Conservation (phyloP, 2,113 vertebrate species). For the Bettongia penicillata region DNA sequence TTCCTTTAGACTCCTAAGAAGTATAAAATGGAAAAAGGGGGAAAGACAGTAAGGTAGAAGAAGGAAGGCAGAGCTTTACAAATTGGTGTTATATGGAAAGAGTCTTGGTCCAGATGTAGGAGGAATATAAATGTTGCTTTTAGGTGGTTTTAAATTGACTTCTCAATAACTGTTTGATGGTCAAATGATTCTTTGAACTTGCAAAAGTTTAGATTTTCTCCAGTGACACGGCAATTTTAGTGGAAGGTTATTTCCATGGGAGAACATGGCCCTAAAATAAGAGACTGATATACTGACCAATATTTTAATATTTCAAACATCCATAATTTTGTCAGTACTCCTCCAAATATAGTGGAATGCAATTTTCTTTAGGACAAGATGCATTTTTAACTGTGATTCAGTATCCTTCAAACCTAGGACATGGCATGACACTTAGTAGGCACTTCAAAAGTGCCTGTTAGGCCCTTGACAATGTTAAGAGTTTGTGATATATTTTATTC, state of each 20-base stretch:
- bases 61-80: constrained; percentile 5
- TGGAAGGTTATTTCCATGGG: neutral
- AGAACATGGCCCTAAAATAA: neutral
- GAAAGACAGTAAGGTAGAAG: neutral
- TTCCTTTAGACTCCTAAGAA: neutral
- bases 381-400: neutral
- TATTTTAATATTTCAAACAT: neutral
- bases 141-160: neutral
- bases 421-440: neutral
- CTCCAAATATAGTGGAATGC: neutral
- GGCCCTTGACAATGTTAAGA: neutral
- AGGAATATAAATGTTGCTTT: neutral
- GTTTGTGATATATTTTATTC: neutral
- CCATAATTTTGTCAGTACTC: neutral
- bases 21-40: neutral
- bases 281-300: neutral
- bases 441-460: neutral
- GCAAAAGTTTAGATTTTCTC: neutral
- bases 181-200: neutral
- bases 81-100: neutral
- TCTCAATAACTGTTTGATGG: neutral
- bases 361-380: neutral
- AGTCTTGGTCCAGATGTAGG: neutral
- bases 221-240: neutral
- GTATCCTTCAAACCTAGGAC: neutral